These are phyloP conservation scores for Atherinomorus stipes DNA, from an alignment of 2,113 vertebrate genomes.

Conservation along the genomic window DNA sequence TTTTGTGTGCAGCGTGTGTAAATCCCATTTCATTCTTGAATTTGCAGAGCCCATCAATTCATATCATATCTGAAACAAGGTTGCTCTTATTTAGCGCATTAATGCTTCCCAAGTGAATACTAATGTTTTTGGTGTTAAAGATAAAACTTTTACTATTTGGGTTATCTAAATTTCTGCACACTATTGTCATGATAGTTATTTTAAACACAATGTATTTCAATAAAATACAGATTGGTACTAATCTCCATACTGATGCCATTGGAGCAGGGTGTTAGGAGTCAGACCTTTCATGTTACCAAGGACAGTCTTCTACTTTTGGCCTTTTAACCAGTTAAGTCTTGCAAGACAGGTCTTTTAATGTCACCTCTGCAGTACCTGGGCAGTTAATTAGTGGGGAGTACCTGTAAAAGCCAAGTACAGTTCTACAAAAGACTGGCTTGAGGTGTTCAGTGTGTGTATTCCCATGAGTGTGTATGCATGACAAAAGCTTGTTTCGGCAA, in stretches of 20 bases:
- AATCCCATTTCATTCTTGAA: not conserved
- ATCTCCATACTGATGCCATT: not conserved
- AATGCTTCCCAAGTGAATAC: not conserved
- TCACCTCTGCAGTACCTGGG: conserved; percentile 1
- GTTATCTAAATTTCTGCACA: not conserved
- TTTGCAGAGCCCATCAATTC: not conserved
- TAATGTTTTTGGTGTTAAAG: not conserved
- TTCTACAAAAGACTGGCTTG: not conserved
- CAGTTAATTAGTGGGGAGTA: conserved; percentile 19
- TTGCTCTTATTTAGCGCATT: not conserved
- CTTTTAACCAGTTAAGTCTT: conserved; percentile 2
- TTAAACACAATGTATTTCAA: too few relatives aligned
- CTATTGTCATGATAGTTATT: not conserved
- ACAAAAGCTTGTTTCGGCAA: not conserved
- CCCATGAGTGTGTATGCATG: too few relatives aligned
- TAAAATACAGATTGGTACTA: too few relatives aligned
- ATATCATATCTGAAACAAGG: not conserved
- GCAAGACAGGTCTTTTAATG: conserved; percentile 1
- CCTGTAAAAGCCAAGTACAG: conserved; percentile 17
- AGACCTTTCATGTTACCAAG: not conserved
- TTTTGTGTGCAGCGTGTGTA: not conserved
- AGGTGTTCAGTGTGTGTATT: conserved; percentile 3
- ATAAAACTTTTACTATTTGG: not conserved
- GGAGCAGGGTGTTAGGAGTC: not conserved
- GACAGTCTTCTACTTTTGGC: not conserved